Evolutionary conservation across 2,113 vertebrate species (phyloP).

Genomic region (Leptobrachium leishanense): DNA sequence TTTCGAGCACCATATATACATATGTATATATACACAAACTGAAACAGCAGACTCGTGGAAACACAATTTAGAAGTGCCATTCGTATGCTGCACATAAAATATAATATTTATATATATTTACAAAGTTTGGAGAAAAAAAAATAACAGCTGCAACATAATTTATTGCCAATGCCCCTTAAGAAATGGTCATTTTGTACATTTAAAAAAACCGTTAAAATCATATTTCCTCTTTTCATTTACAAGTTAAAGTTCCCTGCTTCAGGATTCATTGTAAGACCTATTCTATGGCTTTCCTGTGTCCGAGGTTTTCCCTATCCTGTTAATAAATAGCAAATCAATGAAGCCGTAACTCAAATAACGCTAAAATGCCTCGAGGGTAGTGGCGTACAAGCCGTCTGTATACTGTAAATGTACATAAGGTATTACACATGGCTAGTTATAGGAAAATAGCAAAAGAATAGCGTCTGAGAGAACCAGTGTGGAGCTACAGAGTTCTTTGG

Average conservation of each 20-base stretch:
- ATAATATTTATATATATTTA: slow-evolving; percentile 67
- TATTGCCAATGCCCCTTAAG: slow-evolving; percentile 95
- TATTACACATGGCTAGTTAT: not conserved
- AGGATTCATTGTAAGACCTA: slow-evolving; percentile 63
- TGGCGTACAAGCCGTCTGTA: slow-evolving; percentile 2
- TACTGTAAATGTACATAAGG: not conserved
- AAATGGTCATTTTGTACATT: slow-evolving; percentile 60
- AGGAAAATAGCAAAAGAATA: not conserved
- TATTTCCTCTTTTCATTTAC: slow-evolving; percentile 69
- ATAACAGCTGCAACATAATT: slow-evolving; percentile 90
- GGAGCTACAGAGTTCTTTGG: slow-evolving; percentile 48
- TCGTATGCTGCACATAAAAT: slow-evolving; percentile 73
- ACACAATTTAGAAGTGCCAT: slow-evolving; percentile 76
- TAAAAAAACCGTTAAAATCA: slow-evolving; percentile 57
- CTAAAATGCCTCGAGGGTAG: slow-evolving; percentile 14
- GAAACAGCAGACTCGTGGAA: slow-evolving; percentile 68
- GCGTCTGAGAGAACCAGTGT: slow-evolving; percentile 25
- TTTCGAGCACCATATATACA: slow-evolving; percentile 91
- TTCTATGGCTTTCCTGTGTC: slow-evolving; percentile 74
- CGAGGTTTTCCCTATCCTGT: slow-evolving; percentile 55
- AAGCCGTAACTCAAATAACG: slow-evolving; percentile 48
- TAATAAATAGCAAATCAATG: slow-evolving; percentile 52
- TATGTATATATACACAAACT: slow-evolving; percentile 77
- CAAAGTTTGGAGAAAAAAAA: slow-evolving; percentile 71
- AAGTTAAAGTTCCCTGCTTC: slow-evolving; percentile 72